Evolutionary conservation across 2,113 vertebrate genomes (phyloP).

Genomic region (Dicentrarchus labrax): DNA sequence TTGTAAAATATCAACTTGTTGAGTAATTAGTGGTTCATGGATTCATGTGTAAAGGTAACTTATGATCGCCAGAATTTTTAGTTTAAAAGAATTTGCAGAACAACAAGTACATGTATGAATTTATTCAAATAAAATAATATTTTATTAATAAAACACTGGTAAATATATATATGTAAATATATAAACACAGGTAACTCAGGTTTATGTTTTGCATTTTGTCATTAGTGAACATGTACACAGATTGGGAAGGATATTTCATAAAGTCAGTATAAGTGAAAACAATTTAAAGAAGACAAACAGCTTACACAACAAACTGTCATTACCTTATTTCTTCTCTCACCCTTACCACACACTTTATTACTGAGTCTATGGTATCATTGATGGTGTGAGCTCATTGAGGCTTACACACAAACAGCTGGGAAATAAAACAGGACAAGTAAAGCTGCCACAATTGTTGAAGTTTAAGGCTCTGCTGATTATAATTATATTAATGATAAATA

Average conservation of each 20-base stretch:
- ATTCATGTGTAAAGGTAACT: background rate
- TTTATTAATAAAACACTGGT: constrained; percentile 72
- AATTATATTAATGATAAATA: constrained; percentile 2
- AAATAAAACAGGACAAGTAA: constrained; percentile 9
- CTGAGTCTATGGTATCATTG: background rate
- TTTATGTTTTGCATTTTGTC: constrained; percentile 68
- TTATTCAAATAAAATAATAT: constrained; percentile 84
- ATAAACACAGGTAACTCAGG: constrained; percentile 76
- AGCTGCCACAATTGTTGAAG: constrained; percentile 46
- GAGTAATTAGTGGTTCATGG: background rate
- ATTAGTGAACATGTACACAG: constrained; percentile 64
- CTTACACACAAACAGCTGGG: constrained; percentile 8
- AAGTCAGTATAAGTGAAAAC: constrained; percentile 66
- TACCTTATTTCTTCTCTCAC: background rate
- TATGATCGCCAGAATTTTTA: background rate
- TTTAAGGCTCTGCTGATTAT: constrained; percentile 57
- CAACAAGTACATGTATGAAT: constrained; percentile 26
- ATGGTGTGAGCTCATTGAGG: background rate
- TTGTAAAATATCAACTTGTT: background rate
- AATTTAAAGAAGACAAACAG: background rate
- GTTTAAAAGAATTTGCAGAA: background rate
- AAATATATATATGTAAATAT: constrained; percentile 69
- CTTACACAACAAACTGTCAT: background rate
- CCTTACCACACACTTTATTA: background rate
- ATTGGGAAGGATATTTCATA: constrained; percentile 73